Conservation (phyloP, 2,797 vertebrate genomes). For the Gadopsis marmoratus region DNA sequence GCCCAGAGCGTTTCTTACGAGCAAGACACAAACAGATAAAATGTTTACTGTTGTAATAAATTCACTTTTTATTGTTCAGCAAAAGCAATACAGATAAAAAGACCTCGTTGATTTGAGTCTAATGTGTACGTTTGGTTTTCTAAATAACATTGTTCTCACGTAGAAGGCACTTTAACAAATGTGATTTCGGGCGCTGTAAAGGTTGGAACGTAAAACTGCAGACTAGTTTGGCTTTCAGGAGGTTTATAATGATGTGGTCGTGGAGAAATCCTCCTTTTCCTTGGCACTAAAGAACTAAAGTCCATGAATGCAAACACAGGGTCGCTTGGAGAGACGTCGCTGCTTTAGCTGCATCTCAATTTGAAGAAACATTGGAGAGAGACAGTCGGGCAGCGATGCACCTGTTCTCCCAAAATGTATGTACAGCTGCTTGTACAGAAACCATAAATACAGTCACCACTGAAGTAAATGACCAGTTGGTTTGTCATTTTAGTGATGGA, state of each 20-base stretch:
- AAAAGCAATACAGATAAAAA: constrained; percentile 62
- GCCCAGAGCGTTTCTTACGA: rapidly evolving
- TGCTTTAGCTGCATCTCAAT: neutral
- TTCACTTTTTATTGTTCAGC: constrained; percentile 73
- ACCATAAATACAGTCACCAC: neutral
- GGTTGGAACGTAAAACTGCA: constrained; percentile 46
- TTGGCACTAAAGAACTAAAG: constrained; percentile 39
- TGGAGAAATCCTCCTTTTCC: neutral
- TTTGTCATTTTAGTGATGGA: neutral
- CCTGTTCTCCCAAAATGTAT: neutral
- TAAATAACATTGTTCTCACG: constrained; percentile 38
- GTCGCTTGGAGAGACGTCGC: neutral
- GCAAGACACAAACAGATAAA: neutral
- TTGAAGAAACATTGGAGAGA: neutral
- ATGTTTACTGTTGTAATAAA: constrained; percentile 35
- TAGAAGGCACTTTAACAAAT: constrained; percentile 71
- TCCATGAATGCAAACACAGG: neutral
- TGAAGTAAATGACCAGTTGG: neutral
- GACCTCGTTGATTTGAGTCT: constrained; percentile 38
- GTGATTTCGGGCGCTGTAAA: constrained; percentile 15
- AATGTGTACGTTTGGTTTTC: constrained; percentile 34
- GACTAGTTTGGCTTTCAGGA: constrained; percentile 5
- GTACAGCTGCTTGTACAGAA: constrained; percentile 10
- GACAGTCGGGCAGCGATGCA: neutral
- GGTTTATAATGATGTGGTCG: neutral